Base-by-base conservation (phyloP, 2,797 vertebrate genomes). In the Neosilurus mollespiculum region DNA sequence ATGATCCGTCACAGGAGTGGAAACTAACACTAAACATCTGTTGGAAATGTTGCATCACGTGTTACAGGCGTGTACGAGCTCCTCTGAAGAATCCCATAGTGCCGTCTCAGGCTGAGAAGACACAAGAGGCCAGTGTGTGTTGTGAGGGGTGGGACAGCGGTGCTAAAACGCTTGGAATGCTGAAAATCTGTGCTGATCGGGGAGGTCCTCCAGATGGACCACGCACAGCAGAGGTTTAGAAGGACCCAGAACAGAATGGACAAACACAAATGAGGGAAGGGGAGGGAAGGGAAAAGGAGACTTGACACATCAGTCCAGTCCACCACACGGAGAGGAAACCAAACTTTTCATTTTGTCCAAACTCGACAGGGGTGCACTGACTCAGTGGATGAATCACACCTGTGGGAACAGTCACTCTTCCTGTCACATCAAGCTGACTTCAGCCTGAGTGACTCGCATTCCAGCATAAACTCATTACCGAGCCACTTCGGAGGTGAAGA, bases 401-500 rank as follows among this genome's bases (percentile, higher is more conserved):
- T 64, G 59, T 7, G 58, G 20, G 54, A 82, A 82, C 69, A 43
- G 20, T 69, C 37, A 70, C 10, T 3, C 16, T 22, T 26, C 58
- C n/a, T 0, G 53, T 61, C 58, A 43, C 14, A 37, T 65, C 78
- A 75, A 66, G 43, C 49, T 56, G 66, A 78, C 71, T 59, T 75
- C 66, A 37, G 65, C n/a, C 71, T 8, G 9, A 53, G 51, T 51
- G 70, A 59, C 65, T 73, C 65, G 51, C 61, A 54, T 80, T 86
- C 87, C 65, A 20, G 26, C 12, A n/a, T 62, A 76, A 77, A 77
- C 66, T 80, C 8, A 82, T 87, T 84, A 85, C 24, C 59, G 16
- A 11, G 14, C 81, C 75, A 58, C 43, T 88, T 81, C 49, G 37
- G 8, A 80, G 71, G 43, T 73, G n/a, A 81, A 14, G 69, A n/a